Evolutionary conservation across 1,140 invertebrate species (phyloP).

Genomic region (Drosophila malerkotliana): DNA sequence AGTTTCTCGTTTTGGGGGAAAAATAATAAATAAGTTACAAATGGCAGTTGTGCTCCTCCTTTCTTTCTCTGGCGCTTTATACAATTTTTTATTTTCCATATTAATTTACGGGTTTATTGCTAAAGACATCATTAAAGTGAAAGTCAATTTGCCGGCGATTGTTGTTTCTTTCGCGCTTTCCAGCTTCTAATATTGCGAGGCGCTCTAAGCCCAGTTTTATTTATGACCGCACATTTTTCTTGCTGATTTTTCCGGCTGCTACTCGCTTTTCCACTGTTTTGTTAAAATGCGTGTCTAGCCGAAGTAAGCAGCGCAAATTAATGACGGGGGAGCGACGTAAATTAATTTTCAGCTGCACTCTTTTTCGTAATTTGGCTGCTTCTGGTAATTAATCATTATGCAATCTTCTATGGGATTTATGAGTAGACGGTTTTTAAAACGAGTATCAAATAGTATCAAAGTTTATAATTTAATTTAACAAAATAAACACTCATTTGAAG

Average conservation of each 20-base stretch:
- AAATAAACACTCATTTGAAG: background rate
- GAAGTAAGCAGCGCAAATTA: conserved; percentile 57
- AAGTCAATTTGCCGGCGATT: conserved; percentile 67
- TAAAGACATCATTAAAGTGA: conserved; percentile 78
- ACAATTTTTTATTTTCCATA: conserved; percentile 32
- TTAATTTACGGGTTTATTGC: conserved; percentile 73
- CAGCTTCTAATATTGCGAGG: conserved; percentile 46
- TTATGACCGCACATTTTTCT: conserved; percentile 67
- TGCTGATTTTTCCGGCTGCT: conserved; percentile 18
- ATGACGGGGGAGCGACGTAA: conserved; percentile 60
- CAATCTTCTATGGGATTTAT: conserved; percentile 13
- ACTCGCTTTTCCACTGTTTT: conserved; percentile 22
- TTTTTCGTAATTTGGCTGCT: conserved; percentile 13
- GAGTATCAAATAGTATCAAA: background rate
- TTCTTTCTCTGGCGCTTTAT: conserved; percentile 7
- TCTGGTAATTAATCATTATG: conserved; percentile 35
- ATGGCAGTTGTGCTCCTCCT: conserved; percentile 20
- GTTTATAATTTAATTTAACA: background rate
- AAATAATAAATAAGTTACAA: conserved; percentile 38
- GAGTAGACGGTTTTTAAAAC: conserved; percentile 8
- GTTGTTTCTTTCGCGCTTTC: conserved; percentile 34
- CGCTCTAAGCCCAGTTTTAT: conserved; percentile 32
- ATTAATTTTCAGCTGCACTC: conserved; percentile 43
- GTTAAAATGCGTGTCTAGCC: conserved; percentile 40
- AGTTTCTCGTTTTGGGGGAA: conserved; percentile 35